Conservation (phyloP, 92 coral and sea anemone species). For the Porites lobata region DNA sequence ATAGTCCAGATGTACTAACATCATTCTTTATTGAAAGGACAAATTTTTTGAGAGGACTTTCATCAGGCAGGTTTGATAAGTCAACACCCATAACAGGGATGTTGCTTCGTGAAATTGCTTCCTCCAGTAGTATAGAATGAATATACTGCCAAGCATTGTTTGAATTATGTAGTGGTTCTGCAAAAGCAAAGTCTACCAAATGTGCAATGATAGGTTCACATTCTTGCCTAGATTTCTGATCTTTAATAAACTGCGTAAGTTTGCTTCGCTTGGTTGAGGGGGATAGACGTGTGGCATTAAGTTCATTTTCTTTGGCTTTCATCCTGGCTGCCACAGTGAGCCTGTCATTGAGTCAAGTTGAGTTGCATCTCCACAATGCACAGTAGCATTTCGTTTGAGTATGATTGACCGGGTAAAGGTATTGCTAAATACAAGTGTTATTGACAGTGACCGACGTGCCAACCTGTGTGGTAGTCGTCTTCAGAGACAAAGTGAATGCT, state of each 20-base stretch:
- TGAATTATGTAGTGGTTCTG: slow-evolving; percentile 68
- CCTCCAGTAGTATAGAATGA: slow-evolving; percentile 61
- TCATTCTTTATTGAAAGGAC: slow-evolving; percentile 59
- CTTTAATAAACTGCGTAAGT: slow-evolving; percentile 57
- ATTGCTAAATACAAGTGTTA: no score
- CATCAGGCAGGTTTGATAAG: slow-evolving; percentile 53
- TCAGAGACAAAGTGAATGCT: no score
- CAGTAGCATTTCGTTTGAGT: no score
- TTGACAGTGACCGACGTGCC: no score
- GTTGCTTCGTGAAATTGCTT: slow-evolving; percentile 59
- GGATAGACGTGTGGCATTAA: slow-evolving; percentile 50
- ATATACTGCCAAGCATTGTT: slow-evolving; percentile 73
- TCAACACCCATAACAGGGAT: slow-evolving; percentile 41
- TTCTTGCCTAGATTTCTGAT: slow-evolving; percentile 68
- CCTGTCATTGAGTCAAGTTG: slow-evolving; percentile 45
- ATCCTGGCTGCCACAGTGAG: slow-evolving; percentile 61
- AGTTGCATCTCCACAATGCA: no score
- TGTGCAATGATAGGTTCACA: slow-evolving; percentile 60
- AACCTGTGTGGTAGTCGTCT: no score
- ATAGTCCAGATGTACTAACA: slow-evolving; percentile 54
- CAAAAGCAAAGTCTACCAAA: slow-evolving; percentile 70
- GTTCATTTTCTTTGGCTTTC: slow-evolving; percentile 56
- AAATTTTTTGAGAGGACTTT: slow-evolving; percentile 57
- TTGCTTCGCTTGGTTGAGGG: slow-evolving; percentile 64
- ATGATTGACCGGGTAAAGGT: no score